Evolutionary conservation across 2,888 invertebrate genomes (phyloP), one percentile per base, ranked within the genome.

Genomic region (Oligia strigilis): DNA sequence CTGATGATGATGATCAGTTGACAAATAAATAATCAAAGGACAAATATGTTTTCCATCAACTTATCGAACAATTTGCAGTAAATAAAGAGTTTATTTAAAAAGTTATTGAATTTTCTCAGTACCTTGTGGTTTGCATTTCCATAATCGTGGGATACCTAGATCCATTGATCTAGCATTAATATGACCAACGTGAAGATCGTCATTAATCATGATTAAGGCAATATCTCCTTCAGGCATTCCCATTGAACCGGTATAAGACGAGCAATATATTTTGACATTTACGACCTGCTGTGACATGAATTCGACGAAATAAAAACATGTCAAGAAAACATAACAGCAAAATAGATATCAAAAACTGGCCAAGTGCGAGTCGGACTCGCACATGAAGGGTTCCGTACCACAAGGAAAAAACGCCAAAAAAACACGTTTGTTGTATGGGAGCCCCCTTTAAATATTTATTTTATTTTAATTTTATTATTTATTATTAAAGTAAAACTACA

Each of bases 341-440:
- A 82, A 69, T 85, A 77, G 71, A 83, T 77, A 86, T 85, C 70
- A 85, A 83, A 60, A 79, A 29, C 29, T 29, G 29, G 29, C 29
- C 29, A 29, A 29, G 29, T 29, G 0, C 1, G 29, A 29, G 29
- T 29, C 29, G 29, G 29, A 29, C 29, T 29, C 29, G 29, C 29
- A 29, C 29, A 29, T 1, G 29, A 29, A 29, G 29, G 29, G 29
- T 29, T 29, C 29, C 29, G 29, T 29, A 29, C 29, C 29, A 29
- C 29, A 29, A 29, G 29, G 29, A 29, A 29, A 29, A 29, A 29
- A 29, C 29, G 29, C 29, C 29, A 29, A 29, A 29, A 29, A 29
- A 29, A 29, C 29, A 29, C 29, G 29, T 29, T 29, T 29, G 29
- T 29, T 29, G 29, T 29, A 29, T 29, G 29, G 29, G 29, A 29